Evolutionary conservation across 2,797 vertebrate species (phyloP).

Genomic region (Cacajao melanocephalus): DNA sequence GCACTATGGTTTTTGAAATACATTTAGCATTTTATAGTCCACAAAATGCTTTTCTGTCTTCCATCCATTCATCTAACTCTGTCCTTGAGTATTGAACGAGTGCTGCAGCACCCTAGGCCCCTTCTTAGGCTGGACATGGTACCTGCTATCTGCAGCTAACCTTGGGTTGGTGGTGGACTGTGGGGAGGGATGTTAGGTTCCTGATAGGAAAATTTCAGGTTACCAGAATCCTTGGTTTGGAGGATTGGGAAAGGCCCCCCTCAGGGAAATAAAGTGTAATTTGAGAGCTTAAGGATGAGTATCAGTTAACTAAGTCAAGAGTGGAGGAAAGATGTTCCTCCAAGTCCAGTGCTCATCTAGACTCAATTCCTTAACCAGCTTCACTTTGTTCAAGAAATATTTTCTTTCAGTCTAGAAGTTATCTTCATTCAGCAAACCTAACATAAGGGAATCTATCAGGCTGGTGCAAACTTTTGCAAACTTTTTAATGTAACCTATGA

Average conservation of each 20-base stretch:
- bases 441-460: neutral
- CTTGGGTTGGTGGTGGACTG: neutral
- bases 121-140: too few species aligned
- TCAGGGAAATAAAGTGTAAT: neutral
- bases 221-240: neutral
- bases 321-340: neutral
- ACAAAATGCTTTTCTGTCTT: too few species aligned
- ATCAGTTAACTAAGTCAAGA: neutral
- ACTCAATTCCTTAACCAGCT: neutral
- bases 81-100: too few species aligned
- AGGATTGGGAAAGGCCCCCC: neutral
- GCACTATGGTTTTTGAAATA: too few species aligned
- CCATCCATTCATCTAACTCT: too few species aligned
- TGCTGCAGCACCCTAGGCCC: neutral
- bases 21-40: too few species aligned
- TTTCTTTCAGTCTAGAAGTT: neutral
- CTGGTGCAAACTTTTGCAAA: too few species aligned
- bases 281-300: neutral
- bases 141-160: neutral
- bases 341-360: neutral
- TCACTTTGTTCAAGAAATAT: neutral
- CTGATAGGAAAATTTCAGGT: neutral
- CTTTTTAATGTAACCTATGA: too few species aligned
- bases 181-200: neutral
- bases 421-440: neutral